Evolutionary conservation across 2,888 invertebrate genomes (phyloP).

Genomic region (Scaptomyza cyrtandrae): DNA sequence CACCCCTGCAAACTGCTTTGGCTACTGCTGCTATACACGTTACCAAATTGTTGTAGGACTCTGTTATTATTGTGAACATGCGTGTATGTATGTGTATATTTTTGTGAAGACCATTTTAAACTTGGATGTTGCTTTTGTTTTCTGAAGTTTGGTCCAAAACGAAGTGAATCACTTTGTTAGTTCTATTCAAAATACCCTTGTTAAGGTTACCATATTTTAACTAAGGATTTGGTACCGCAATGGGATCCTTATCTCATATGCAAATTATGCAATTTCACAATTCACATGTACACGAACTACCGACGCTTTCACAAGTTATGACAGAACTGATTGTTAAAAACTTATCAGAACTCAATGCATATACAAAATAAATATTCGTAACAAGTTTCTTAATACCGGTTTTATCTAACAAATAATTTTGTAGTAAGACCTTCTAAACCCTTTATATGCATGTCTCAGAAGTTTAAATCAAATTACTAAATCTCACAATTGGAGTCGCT

Average conservation of each 20-base stretch:
- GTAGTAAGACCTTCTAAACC: background rate
- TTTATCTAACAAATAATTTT: no score
- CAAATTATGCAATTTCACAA: background rate
- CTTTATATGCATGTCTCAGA: background rate
- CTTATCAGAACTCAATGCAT: no score
- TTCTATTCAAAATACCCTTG: constrained; percentile 5
- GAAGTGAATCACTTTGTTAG: constrained; percentile 44
- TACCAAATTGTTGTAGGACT: constrained; percentile 56
- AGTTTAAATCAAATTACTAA: background rate
- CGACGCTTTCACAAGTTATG: no score
- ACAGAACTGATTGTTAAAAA: no score
- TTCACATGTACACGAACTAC: background rate
- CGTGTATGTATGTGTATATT: constrained; percentile 1
- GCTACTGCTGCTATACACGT: constrained; percentile 29
- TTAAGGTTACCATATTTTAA: rapidly evolving
- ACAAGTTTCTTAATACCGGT: no score
- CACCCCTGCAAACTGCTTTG: background rate
- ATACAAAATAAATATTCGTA: no score
- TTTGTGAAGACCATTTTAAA: constrained; percentile 18
- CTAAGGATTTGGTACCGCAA: background rate
- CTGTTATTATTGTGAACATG: constrained; percentile 9
- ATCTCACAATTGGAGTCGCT: background rate
- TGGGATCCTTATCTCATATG: background rate
- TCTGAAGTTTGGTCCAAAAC: constrained; percentile 32
- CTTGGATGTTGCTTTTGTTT: constrained; percentile 65